These are phyloP conservation scores for Agonopterix subpropinquella DNA, from an alignment of 2,888 invertebrate species.

Conservation along the genomic window DNA sequence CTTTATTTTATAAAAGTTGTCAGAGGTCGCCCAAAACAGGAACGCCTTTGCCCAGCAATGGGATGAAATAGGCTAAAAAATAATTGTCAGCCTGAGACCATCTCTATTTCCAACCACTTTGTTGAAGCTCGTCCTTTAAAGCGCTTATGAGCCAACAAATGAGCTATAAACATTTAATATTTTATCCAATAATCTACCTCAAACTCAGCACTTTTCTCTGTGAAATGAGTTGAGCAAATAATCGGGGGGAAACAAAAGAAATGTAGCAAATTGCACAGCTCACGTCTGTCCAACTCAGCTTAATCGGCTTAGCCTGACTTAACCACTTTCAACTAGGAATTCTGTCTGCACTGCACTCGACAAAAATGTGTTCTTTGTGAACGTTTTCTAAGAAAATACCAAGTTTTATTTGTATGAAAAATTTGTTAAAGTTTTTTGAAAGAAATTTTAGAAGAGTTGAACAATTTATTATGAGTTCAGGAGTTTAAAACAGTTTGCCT, in stretches of 20 bases:
- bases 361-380: neutral
- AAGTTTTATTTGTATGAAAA: no score
- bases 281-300: slow-evolving; percentile 5
- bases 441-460: no score
- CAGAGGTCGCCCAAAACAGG: no score
- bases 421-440: no score
- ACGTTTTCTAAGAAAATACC: neutral
- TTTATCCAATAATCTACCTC: neutral
- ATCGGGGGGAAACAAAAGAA: slow-evolving; percentile 7
- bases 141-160: neutral
- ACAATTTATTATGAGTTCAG: no score
- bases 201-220: slow-evolving; percentile 1
- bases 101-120: no score
- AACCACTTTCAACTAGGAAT: slow-evolving; percentile 8
- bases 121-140: no score
- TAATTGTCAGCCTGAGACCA: no score
- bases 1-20: no score
- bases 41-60: no score
- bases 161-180: neutral
- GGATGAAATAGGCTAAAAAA: no score
- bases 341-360: slow-evolving; percentile 1
- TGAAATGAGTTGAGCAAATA: slow-evolving; percentile 9
- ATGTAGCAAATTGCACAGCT: slow-evolving; percentile 6
- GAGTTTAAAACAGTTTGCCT: no score
- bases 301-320: slow-evolving; percentile 13